Evolutionary conservation across 2,888 invertebrate genomes (phyloP), one percentile per base, ranked within the genome.

Genomic region (Cheilosia vernalis): DNA sequence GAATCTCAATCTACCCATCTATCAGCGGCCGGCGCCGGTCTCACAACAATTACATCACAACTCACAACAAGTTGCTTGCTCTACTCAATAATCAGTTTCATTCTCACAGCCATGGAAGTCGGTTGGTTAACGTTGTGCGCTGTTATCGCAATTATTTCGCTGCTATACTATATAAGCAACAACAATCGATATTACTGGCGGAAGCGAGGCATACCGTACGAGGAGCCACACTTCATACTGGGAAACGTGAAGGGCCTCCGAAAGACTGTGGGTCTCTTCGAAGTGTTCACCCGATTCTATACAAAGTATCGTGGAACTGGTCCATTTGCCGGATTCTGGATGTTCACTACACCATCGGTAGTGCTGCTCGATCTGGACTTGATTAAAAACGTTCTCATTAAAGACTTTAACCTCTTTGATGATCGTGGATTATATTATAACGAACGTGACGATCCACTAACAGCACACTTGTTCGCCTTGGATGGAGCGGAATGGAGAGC

Each of bases 401-500:
- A 74, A 49, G 87, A 88, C 60, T 88, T 88, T 55, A 67, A 85
- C 0, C 72, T 88, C 55, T 91, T 91, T 79, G 87, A 88, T 13
- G 89, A 90, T 81, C 89, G 89, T 37, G 89, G 89, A 0, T 30
- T 89, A 4, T 87, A 77, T 13, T 64, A 77, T 15, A 88, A 90
- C 67, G 90, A 89, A 49, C 79, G 88, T n/a, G 72, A 85, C 17
- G 90, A 90, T 58, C 91, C 91, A 1, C 47, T 91, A 5, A 72
- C 88, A 0, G 89, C 80, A 0, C 88, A 90, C 87, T 80, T 91
- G 33, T 88, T 90, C 61, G 63, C 87, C 21, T 49, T 90, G 42
- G 88, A 88, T 3, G 92, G 90, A 5, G 83, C 89, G 13, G 90
- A 90, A 49, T 93, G 93, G 93, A 92, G 90, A 81, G 87, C 89